Evolutionary conservation across 1,140 invertebrate species (phyloP), one percentile per base, ranked within the genome.

Genomic region (Neodiprion fabricii): DNA sequence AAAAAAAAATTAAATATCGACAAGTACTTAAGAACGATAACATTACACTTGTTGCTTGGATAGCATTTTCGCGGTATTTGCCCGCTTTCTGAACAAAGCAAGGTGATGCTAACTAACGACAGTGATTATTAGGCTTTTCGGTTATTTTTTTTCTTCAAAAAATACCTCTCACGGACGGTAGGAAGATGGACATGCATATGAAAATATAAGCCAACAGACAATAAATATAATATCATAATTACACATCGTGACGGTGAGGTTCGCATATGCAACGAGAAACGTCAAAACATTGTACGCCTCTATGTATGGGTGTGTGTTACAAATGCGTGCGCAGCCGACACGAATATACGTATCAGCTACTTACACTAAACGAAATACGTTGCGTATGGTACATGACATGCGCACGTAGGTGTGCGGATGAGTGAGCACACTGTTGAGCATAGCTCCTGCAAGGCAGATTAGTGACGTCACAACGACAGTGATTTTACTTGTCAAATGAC

Each of bases 61-160:
- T 47, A 23, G 23, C 9, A 69, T 69, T 76, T 47, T 10, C 50
- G 61, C 48, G 5, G 48, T 17, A 77, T 75, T 47, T 74, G 72
- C 48, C 72, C 74, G 70, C 75, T 73, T 75, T 76, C 50, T 48
- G 72, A 71, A 23, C 17, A 65, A 14, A 65, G 17, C 21, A 69
- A 14, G 21, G 11, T 0, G 40, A 47, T 21, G 40, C 11, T 21
- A 69, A 69, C 12, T 23, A 23, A 23, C 40, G 61, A 65, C 61
- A 65, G 61, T 65, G 17, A 65, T 14, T 65, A 1, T 17, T 65
- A 65, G 12, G 12, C 1, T 65, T 3, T 61, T 14, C n/a, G 5
- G 4, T 61, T 61, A n/a, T 61, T 61, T 61, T 61, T 7, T 61
- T 61, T 61, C 0, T 12, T 10, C 67, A 21, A 23, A 14, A 47